A percentile compares a stretch with the other conserved stretches of the same genome.
phyloP scores from a whole-genome alignment of 1,140 invertebrate genomes.

The Oscheius sp. region DNA sequence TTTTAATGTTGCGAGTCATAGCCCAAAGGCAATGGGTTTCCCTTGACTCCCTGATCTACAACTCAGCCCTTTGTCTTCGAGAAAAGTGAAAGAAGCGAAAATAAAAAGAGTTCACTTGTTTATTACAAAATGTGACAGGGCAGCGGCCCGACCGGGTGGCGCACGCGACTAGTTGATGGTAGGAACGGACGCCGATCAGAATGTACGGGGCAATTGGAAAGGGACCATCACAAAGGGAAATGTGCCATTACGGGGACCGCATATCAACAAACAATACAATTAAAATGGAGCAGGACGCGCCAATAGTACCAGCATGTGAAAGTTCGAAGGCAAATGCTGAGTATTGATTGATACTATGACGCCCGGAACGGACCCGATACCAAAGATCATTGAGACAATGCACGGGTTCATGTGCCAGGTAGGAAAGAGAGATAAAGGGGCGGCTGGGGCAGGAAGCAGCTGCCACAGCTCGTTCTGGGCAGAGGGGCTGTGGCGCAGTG shows the following conservation, averaged over 20 bases:
- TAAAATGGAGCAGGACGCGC: not conserved
- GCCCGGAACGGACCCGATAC: conserved; percentile 10
- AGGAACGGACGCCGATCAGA: conserved; percentile 1
- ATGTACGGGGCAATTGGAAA: not conserved
- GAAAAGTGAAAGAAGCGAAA: too few relatives aligned
- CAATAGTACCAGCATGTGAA: conserved; percentile 4
- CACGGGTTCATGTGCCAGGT: conserved; percentile 9
- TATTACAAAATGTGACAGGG: conserved; percentile 2
- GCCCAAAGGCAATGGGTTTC: too few relatives aligned
- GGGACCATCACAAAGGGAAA: not conserved
- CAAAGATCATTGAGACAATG: conserved; percentile 9
- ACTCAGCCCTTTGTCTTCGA: too few relatives aligned
- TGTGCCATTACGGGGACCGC: not conserved
- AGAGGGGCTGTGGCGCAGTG: not conserved
- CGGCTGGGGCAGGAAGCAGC: not conserved
- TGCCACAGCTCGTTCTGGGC: not conserved
- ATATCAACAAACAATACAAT: conserved; percentile 3
- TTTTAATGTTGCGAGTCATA: too few relatives aligned
- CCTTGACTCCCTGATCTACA: too few relatives aligned
- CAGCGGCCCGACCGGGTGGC: conserved; percentile 6
- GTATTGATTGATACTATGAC: conserved; percentile 1
- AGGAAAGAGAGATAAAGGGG: not conserved
- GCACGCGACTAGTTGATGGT: not conserved
- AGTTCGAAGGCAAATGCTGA: conserved; percentile 4
- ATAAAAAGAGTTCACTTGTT: too few relatives aligned